Evolutionary conservation across 1,140 invertebrate species (phyloP).

Genomic region (Panagrolaimus sp.): DNA sequence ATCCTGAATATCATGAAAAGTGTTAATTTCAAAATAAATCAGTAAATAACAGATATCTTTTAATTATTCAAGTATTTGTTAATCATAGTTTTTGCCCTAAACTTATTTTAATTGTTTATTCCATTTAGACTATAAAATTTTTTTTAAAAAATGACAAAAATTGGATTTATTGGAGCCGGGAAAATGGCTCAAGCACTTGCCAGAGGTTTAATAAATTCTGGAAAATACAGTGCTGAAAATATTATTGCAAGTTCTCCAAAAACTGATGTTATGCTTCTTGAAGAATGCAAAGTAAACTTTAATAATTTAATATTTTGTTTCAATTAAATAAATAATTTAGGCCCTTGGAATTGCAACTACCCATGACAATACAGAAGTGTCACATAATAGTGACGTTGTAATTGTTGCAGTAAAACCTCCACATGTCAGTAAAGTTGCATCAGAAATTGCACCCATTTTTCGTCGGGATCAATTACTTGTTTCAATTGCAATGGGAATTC

Average conservation of each 20-base stretch:
- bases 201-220: constrained; percentile 80
- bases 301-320: neutral
- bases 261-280: constrained; percentile 68
- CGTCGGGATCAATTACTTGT: constrained; percentile 71
- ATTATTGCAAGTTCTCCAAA: constrained; percentile 78
- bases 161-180: constrained; percentile 91
- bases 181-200: constrained; percentile 89
- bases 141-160: constrained; percentile 61
- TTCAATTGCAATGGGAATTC: constrained; percentile 86
- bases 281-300: constrained; percentile 74
- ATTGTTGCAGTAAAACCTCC: constrained; percentile 86
- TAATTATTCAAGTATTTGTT: no score
- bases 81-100: no score
- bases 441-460: constrained; percentile 69
- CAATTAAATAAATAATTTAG: no score
- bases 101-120: no score
- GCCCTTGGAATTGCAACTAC: constrained; percentile 73
- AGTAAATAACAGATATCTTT: no score
- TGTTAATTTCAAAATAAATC: no score
- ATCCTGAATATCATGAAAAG: no score
- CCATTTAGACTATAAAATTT: no score
- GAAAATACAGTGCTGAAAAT: constrained; percentile 72
- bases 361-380: constrained; percentile 74
- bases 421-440: constrained; percentile 72
- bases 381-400: constrained; percentile 74